These are phyloP conservation scores for Rotaria socialis DNA, from an alignment of 2,888 invertebrate species.

Conservation along the genomic window DNA sequence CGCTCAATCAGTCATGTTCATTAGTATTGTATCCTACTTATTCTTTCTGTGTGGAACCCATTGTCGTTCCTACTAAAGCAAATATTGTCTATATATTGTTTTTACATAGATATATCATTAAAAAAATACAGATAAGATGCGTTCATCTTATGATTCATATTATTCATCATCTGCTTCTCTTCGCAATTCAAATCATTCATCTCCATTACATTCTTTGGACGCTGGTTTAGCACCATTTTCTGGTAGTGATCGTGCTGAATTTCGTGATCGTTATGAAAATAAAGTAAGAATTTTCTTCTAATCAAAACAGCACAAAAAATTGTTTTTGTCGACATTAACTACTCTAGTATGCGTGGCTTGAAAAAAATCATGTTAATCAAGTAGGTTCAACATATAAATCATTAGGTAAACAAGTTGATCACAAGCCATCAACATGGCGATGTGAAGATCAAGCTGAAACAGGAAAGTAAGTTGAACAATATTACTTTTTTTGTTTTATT, in stretches of 20 bases:
- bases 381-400: constrained; percentile 45
- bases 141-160: neutral
- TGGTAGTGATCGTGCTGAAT: constrained; percentile 1
- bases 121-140: neutral
- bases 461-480: constrained; percentile 40
- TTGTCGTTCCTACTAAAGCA: neutral
- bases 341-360: constrained; percentile 46
- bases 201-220: neutral
- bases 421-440: constrained; percentile 46
- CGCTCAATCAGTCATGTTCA: neutral
- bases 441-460: constrained; percentile 45
- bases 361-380: constrained; percentile 45
- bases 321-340: neutral
- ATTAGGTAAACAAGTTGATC: constrained; percentile 41
- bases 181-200: neutral
- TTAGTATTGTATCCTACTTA: neutral
- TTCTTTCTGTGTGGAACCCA: neutral
- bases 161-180: neutral
- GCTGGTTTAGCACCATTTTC: neutral
- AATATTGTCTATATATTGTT: neutral
- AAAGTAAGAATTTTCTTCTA: neutral
- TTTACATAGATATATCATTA: neutral
- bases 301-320: neutral
- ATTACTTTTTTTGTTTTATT: neutral
- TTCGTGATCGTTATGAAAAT: constrained; percentile 27